Evolutionary conservation across 2,113 vertebrate genomes (phyloP), one percentile per base, ranked within the genome.

Genomic region (Paramisgurnus dabryanus): DNA sequence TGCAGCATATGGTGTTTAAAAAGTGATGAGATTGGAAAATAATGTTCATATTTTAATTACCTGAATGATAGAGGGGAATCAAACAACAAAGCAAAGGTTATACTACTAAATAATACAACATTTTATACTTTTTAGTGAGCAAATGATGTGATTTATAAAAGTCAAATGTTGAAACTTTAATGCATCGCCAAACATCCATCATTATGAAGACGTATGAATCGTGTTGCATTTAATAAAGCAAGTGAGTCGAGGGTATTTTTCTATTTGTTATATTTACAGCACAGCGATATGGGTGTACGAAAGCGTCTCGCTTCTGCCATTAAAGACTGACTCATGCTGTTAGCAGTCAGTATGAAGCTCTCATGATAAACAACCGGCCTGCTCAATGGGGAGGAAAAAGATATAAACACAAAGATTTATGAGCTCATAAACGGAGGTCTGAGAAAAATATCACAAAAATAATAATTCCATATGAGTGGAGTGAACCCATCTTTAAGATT

Each of bases 371-470:
- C 66, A 76, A 74, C 12, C n/a, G 7, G 41, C 43, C 43, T 50
- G 45, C 79, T 76, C 57, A 27, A 45, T 8, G n/a, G 7, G 6
- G 6, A 64, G 34, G 71, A 61, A 63, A 39, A 74, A 60, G 34
- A 81, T 64, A 55, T 71, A 71, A 71, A 68, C 39, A 74, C 15
- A 18, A 58, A 55, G 57, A 74, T 75, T 34, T 39, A 83, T 83
- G 76, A 63, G 65, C 49, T 79, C 45, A 79, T 71, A 83, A 79
- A 50, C 45, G 3, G 45, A 61, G 10, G 18, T 55, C 57, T 55
- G 57, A 79, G 70, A 61, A 53, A 55, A 75, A 79, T 78, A 78
- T 73, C n/a, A 58, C 64, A 41, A 53, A 70, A 77, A 74, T 79
- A 75, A 83, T 68, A 53, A 68, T 57, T 67, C 40, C 55, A 50